Conservation (phyloP, 53 echinoderm and acorn worm genomes). For the Antedon mediterranea region DNA sequence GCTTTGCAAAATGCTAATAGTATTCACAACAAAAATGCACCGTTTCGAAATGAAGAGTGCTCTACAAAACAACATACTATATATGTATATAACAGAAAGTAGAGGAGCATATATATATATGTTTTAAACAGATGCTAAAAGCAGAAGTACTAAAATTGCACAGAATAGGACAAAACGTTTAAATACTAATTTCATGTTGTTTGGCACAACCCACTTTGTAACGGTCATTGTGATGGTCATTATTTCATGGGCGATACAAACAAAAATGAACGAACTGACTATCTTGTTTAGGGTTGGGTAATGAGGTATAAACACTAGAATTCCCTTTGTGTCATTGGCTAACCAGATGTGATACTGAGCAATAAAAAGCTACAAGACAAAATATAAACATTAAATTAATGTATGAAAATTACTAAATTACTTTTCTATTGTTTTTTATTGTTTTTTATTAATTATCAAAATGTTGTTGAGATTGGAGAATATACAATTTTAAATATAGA, state of each 20-base stretch:
- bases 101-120: too few relatives aligned
- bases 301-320: constrained; percentile 62
- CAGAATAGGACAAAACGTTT: constrained; percentile 33
- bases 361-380: constrained; percentile 54
- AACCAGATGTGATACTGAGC: constrained; percentile 94
- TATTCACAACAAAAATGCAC: too few relatives aligned
- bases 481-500: too few relatives aligned
- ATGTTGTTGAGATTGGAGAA: too few relatives aligned
- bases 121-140: not conserved
- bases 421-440: too few relatives aligned
- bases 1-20: too few relatives aligned
- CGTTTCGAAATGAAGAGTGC: too few relatives aligned
- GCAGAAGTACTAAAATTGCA: constrained; percentile 18
- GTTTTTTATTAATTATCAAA: too few relatives aligned
- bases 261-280: constrained; percentile 78
- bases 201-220: constrained; percentile 41
- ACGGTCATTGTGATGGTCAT: constrained; percentile 41
- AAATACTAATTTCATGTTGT: constrained; percentile 28
- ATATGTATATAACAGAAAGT: too few relatives aligned
- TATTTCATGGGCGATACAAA: constrained; percentile 73
- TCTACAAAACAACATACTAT: too few relatives aligned
- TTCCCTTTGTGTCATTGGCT: constrained; percentile 72
- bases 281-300: constrained; percentile 58
- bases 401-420: too few relatives aligned
- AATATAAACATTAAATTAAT: not conserved